Percentiles rank a stretch among this genome's conserved stretches.
phyloP scores from a whole-genome alignment of 2,797 vertebrate species.

The Darevskia nairensis region DNA sequence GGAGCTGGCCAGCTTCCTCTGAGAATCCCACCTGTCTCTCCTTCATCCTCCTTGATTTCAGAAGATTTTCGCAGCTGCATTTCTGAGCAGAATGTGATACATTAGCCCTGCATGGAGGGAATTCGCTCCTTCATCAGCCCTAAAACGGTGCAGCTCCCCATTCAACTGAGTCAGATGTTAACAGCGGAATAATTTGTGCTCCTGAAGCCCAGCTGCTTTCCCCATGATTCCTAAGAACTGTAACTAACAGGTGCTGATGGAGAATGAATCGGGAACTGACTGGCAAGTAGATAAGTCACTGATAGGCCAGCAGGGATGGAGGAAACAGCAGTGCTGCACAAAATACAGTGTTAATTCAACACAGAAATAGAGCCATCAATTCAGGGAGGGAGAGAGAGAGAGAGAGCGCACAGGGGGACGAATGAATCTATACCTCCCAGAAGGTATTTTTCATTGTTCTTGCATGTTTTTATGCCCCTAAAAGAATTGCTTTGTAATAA shows the following conservation, averaged over 20 bases:
- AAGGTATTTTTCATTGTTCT: conserved; percentile 27
- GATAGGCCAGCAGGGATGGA: conserved; percentile 14
- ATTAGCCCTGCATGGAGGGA: background rate
- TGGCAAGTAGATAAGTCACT: conserved; percentile 42
- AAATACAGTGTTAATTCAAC: conserved; percentile 32
- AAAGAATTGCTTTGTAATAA: conserved; percentile 23
- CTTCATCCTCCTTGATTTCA: background rate
- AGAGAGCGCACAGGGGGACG: background rate
- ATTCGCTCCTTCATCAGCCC: background rate
- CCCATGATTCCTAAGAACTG: conserved; percentile 8
- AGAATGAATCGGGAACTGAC: conserved; percentile 28
- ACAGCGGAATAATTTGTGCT: conserved; percentile 33
- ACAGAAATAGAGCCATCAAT: conserved; percentile 35
- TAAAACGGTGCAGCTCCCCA: background rate
- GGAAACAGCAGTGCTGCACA: background rate
- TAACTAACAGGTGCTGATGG: conserved; percentile 33
- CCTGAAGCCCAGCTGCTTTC: conserved; percentile 11
- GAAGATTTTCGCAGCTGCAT: background rate
- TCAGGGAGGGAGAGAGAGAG: background rate
- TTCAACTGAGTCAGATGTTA: conserved; percentile 15
- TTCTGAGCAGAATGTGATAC: conserved; percentile 11
- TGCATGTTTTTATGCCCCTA: conserved; percentile 24
- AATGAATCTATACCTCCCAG: conserved; percentile 21
- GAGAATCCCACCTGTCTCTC: background rate
- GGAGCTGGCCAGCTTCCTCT: background rate